A percentile compares a stretch with the other conserved stretches of the same genome.
Conservation (phyloP, 2,888 invertebrate genomes). For the Coecobrya sp. region DNA sequence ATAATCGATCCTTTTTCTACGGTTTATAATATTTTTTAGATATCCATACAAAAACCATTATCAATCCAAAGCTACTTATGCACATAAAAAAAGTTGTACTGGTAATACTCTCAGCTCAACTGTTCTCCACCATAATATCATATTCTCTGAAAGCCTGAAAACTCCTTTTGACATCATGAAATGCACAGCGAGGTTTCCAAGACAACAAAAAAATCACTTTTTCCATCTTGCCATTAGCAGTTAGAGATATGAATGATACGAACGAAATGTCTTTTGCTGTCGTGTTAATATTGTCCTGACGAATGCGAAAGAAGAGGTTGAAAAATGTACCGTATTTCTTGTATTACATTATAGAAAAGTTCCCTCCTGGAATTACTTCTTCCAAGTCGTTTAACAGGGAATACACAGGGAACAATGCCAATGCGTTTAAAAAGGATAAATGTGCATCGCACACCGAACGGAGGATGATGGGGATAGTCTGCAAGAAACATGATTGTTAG, state of each 20-base stretch:
- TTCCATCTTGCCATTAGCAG: neutral
- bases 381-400: slow-evolving; percentile 70
- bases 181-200: neutral
- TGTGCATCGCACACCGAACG: slow-evolving; percentile 27
- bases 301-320: slow-evolving; percentile 4
- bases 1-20: neutral
- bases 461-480: neutral
- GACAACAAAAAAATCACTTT: slow-evolving; percentile 18
- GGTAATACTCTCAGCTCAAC: too few relatives aligned
- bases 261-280: neutral
- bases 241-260: neutral
- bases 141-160: neutral
- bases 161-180: slow-evolving; percentile 1
- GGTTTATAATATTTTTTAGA: neutral
- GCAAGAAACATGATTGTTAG: slow-evolving; percentile 42
- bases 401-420: slow-evolving; percentile 56
- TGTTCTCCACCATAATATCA: neutral
- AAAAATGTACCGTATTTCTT: slow-evolving; percentile 14
- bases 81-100: neutral
- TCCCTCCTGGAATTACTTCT: slow-evolving; percentile 64
- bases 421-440: slow-evolving; percentile 57
- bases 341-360: slow-evolving; percentile 54
- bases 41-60: too few relatives aligned
- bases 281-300: neutral
- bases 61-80: neutral